Evolutionary conservation across 2,113 vertebrate species (phyloP), one percentile per base, ranked within the genome.

Genomic region (Saccopteryx leptura): DNA sequence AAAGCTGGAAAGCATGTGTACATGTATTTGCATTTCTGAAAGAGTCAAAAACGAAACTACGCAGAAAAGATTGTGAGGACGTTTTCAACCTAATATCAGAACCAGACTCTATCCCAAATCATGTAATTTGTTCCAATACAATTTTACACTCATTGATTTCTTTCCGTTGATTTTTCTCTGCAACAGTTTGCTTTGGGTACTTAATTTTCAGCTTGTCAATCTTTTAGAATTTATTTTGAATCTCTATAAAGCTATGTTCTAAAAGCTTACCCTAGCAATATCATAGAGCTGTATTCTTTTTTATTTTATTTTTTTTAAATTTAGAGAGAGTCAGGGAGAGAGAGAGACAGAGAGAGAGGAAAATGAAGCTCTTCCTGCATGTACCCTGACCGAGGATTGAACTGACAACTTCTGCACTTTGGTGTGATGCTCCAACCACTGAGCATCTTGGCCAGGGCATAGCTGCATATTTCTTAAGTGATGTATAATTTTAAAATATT

Each of bases 131-230:
- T 3, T 78, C 5, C 76, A 72, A 9, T 39, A 66, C 11, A 83
- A 72, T 79, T 83, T 95, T 83, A 83, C 7, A 33, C 26, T 81
- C 46, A 63, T 61, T 60, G 23, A 48, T 91, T 84, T 46, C 71
- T 88, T 65, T 72, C 54, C 39, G 23, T 78, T 88, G 24, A 65
- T 88, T 88, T 95, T 90, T 68, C 23, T 82, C 4, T 24, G 18
- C 28, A 87, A 24, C 2, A 52, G 58, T 78, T 91, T 83, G 18
- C 24, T 95, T 39, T 71, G 19, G 54, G 39, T 46, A 82, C 15
- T 80, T 80, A 82, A 69, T 78, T 93, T 96, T 63, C 9, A 93
- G 23, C 60, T 75, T 82, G 28, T 76, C 65, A 91, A 58, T 78
- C 28, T 46, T 65, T 61, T 76, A 60, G 33, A 4, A 93, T 87